Base-by-base conservation (phyloP, 2,888 invertebrate species). In the Rhogogaster chlorosoma region DNA sequence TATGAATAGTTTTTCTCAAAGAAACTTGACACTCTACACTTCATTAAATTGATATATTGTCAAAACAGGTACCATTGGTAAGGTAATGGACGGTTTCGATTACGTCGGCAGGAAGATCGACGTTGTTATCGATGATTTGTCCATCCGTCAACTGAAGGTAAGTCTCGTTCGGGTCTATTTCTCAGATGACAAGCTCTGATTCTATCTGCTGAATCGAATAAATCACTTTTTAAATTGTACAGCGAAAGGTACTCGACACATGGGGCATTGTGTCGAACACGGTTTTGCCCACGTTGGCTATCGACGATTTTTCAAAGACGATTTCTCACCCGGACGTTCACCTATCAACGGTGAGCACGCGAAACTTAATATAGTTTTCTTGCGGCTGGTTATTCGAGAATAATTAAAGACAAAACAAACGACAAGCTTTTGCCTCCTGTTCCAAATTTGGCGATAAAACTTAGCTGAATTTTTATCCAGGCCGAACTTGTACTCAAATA, bases 251-350 rank as follows among this genome's bases (percentile, higher is more conserved):
- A 26, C 87, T 91, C 53, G 88, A 87, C 29, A 89, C 90, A 0
- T 91, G 90, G 89, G 91, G 91, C 7, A 88, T 90, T n/a, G 87
- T 90, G 78, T 85, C 87, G 49, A 88, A 85, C 5, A 90, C 89
- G 89, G 89, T 91, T 7, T 83, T 85, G 7, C 90, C 90, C 26
- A 90, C 91, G 22, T 87, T 91, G 18, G 87, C 83, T 0, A 87
- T 91, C 42, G 87, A 90, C n/a, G 90, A 91, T 85, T 90, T 90
- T 77, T 90, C 91, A 0, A 88, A 89, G 29, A 90, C 90, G 89
- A 90, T 90, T 38, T 89, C 90, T 87, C 89, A 91, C 86, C 91
- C 91, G 3, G 91, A 91, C 71, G 89, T 90, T 36, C 89, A 90
- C 88, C 87, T 91, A 18, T 88, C 90, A 82, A 89, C 90, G 26